A percentile compares a stretch with the other conserved stretches of the same genome.
Conservation (phyloP, 1,140 invertebrate species). For the Drosophila serrata region DNA sequence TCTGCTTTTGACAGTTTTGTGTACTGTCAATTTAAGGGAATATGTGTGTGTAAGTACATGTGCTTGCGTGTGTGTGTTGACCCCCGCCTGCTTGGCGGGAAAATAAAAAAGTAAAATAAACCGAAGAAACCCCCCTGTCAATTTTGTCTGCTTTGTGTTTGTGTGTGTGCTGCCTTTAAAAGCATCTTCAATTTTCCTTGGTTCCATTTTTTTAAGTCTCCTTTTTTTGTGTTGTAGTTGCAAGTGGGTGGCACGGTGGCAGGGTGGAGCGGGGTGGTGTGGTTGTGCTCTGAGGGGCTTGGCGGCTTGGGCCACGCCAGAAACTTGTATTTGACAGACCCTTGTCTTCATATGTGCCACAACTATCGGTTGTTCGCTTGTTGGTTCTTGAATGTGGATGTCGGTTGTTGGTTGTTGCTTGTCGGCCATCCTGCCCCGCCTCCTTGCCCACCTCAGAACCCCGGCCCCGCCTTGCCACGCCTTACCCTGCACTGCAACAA, state of each 20-base stretch:
- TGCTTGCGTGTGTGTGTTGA: slow-evolving; percentile 47
- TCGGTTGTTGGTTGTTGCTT: slow-evolving; percentile 45
- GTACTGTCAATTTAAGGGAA: slow-evolving; percentile 77
- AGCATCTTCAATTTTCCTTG: slow-evolving; percentile 81
- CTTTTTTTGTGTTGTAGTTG: slow-evolving; percentile 8
- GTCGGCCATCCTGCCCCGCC: slow-evolving; percentile 12
- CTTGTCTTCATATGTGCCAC: slow-evolving; percentile 82
- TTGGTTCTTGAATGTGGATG: slow-evolving; percentile 31
- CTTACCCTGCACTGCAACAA: background rate
- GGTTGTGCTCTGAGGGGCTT: too few relatives aligned
- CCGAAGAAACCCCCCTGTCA: slow-evolving; percentile 19
- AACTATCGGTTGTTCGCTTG: slow-evolving; percentile 63
- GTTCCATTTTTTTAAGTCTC: slow-evolving; percentile 29
- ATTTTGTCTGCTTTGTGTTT: slow-evolving; percentile 28
- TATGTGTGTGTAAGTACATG: slow-evolving; percentile 12
- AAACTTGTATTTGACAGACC: slow-evolving; percentile 83
- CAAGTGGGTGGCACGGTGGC: background rate
- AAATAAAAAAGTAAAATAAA: background rate
- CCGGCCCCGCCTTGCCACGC: background rate
- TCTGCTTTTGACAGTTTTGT: slow-evolving; percentile 80
- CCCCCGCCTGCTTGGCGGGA: background rate
- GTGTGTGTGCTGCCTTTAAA: slow-evolving; percentile 62
- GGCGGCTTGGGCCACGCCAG: slow-evolving; percentile 57
- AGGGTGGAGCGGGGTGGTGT: background rate
- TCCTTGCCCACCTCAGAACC: background rate